Evolutionary conservation across 2,888 invertebrate genomes (phyloP), one percentile per base, ranked within the genome.

Genomic region (Harpalus rufipes): DNA sequence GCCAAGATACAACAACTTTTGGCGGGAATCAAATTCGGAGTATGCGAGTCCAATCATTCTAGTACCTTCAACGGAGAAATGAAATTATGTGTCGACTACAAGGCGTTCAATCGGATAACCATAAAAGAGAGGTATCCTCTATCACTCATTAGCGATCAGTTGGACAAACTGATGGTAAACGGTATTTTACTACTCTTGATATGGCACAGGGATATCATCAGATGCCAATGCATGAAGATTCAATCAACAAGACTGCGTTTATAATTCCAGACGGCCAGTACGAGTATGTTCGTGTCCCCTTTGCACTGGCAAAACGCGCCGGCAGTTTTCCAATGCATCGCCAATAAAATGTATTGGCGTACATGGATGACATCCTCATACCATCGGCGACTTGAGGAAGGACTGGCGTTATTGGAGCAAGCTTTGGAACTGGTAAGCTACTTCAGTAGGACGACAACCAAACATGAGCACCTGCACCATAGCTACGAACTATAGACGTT

Each of bases 301-400:
- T n/a, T n/a, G n/a, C n/a, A 7, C 85, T 90, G 5, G 76, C 87
- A n/a, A 1, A 90, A 90, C 81, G 89, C 89, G 0, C 89, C 41
- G 41, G 41, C 7, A 7, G 41, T 41, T 7, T 41, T 41, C 7
- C 41, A 41, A 7, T 7, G 84, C 88, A 74, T 88, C 12, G 56
- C 7, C 14, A 59, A 39, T 21, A 61, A 8, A 72, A n/a, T 10
- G 82, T 65, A n/a, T 12, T 79, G 18, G 79, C 61, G 10, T 86
- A 86, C 56, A n/a, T 86, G 12, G 86, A 86, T 61, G 86, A 86
- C 74, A 56, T 86, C n/a, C n/a, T n/a, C n/a, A n/a, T n/a, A n/a
- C n/a, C n/a, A n/a, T n/a, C n/a, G n/a, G n/a, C n/a, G n/a, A n/a
- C 25, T 63, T 4, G 18, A 63, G 18, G 63, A 63, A 5, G 63